Evolutionary conservation across 2,888 invertebrate species (phyloP).

Genomic region (Brachynemurus nebulosus): DNA sequence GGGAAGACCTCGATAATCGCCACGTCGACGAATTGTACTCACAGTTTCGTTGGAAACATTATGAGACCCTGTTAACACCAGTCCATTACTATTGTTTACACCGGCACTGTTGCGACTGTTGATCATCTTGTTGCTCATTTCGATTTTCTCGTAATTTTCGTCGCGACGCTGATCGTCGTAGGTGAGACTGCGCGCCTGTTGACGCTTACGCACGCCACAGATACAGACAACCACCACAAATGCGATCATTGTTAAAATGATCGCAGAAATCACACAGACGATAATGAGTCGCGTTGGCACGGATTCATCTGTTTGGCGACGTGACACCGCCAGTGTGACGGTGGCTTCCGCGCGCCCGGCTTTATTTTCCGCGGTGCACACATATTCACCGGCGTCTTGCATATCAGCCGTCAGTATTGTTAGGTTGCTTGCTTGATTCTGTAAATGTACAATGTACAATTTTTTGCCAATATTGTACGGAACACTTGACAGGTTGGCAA

Average conservation of each 20-base stretch:
- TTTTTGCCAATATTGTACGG: constrained; percentile 38
- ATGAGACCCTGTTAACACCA: constrained; percentile 13
- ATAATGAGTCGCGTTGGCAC: constrained; percentile 43
- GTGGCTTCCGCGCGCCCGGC: constrained; percentile 64
- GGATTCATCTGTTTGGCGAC: constrained; percentile 44
- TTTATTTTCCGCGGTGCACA: constrained; percentile 66
- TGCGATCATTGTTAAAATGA: constrained; percentile 46
- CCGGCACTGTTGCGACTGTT: constrained; percentile 6
- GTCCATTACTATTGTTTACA: constrained; percentile 22
- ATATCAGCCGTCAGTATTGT: constrained; percentile 57
- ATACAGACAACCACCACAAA: constrained; percentile 53
- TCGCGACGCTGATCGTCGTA: constrained; percentile 31
- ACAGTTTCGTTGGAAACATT: constrained; percentile 26
- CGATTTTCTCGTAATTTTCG: constrained; percentile 69
- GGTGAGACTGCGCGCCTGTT: constrained; percentile 38
- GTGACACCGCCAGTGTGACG: constrained; percentile 55
- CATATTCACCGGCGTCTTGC: constrained; percentile 63
- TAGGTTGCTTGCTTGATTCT: constrained; percentile 55
- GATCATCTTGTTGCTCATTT: constrained; percentile 44
- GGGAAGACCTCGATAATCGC: constrained; percentile 59
- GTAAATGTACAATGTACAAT: constrained; percentile 50
- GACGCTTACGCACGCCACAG: constrained; percentile 42
- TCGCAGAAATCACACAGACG: constrained; percentile 53
- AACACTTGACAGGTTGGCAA: constrained; percentile 44
- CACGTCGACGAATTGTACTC: constrained; percentile 39